phyloP scores from a whole-genome alignment of 2,113 vertebrate genomes.

The Conger conger region DNA sequence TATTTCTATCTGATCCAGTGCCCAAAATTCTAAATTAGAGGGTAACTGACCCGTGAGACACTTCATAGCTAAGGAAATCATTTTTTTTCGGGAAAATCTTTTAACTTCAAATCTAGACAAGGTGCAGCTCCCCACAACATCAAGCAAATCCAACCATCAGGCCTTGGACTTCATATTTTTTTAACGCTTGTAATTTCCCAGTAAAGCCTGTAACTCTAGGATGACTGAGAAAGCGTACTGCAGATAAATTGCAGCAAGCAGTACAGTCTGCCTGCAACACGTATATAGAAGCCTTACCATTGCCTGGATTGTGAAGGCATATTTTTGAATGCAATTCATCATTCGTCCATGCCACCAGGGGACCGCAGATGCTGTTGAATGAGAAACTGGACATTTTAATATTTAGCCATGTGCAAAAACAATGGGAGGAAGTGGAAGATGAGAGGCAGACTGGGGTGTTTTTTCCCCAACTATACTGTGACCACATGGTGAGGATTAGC shows the following conservation, averaged over 20 bases:
- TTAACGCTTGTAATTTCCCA: too few species aligned
- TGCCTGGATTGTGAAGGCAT: too few species aligned
- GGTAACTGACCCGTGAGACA: neutral
- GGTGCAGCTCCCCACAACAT: too few species aligned
- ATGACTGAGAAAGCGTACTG: neutral
- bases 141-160: too few species aligned
- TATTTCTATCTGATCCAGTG: too few species aligned
- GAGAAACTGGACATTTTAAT: too few species aligned
- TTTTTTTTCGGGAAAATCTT: neutral
- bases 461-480: neutral
- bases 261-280: neutral
- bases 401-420: too few species aligned
- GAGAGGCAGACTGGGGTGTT: too few species aligned
- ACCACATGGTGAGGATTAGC: neutral
- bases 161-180: too few species aligned
- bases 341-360: neutral
- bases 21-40: neutral
- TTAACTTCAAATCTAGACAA: neutral
- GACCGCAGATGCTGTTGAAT: neutral
- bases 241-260: neutral
- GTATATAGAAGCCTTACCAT: neutral
- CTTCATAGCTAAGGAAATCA: neutral
- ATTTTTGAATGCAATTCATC: constrained; percentile 1
- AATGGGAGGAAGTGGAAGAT: too few species aligned
- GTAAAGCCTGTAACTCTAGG: neutral